A percentile compares a stretch with the other conserved stretches of the same genome.
These are phyloP conservation scores for Panagrolaimus sp. DNA, from an alignment of 1,140 invertebrate species.

Conservation along the genomic window DNA sequence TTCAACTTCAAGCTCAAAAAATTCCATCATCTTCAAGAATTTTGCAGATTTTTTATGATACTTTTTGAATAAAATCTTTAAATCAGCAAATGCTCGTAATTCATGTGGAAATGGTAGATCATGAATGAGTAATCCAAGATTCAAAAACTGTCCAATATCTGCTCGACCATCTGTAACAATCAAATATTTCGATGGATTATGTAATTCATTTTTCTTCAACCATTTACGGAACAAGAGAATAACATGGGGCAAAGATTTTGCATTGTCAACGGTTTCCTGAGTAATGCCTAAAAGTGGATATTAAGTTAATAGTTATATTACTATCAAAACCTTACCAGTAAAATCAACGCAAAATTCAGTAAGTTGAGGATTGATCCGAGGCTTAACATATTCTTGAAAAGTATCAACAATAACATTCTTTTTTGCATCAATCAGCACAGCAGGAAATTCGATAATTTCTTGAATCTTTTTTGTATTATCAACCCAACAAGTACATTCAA, in stretches of 20 bases:
- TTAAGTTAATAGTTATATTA: conserved; percentile 23
- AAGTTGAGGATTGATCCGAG: conserved; percentile 66
- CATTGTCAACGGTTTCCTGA: conserved; percentile 63
- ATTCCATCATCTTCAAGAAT: conserved; percentile 61
- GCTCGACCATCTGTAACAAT: conserved; percentile 67
- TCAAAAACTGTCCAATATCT: conserved; percentile 67
- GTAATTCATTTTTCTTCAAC: conserved; percentile 62
- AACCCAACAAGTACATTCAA: conserved; percentile 68
- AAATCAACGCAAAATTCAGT: conserved; percentile 68
- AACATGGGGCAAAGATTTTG: conserved; percentile 64
- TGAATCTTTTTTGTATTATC: conserved; percentile 54
- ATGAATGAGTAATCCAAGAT: conserved; percentile 66
- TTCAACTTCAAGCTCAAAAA: conserved; percentile 64
- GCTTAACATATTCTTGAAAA: conserved; percentile 69
- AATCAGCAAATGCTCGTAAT: conserved; percentile 66
- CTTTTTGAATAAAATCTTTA: conserved; percentile 61
- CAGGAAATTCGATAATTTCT: conserved; percentile 74
- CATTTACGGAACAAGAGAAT: conserved; percentile 64
- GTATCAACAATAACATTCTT: conserved; percentile 63
- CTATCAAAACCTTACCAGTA: conserved; percentile 65
- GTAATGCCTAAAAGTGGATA: conserved; percentile 38
- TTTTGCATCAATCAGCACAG: conserved; percentile 67
- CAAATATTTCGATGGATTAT: conserved; percentile 49
- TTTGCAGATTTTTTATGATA: background rate
- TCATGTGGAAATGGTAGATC: conserved; percentile 65